phyloP scores from a whole-genome alignment of 1,140 invertebrate genomes.

The Euwallacea similis region DNA sequence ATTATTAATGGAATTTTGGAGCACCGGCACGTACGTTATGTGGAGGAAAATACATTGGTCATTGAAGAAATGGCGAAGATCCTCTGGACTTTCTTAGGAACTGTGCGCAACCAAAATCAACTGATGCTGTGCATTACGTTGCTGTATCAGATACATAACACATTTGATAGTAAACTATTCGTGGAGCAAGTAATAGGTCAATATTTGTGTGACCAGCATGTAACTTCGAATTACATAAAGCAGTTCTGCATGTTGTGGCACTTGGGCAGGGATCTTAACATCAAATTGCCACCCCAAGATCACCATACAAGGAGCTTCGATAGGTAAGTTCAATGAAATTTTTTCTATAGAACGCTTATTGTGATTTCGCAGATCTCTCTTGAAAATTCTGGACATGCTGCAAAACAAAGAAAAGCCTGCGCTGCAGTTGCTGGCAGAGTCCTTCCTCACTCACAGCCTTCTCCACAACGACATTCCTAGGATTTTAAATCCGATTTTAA shows the following conservation, averaged over 20 bases:
- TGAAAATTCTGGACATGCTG: constrained; percentile 79
- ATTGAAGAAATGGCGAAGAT: constrained; percentile 62
- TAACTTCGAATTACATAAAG: constrained; percentile 67
- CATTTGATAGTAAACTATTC: constrained; percentile 62
- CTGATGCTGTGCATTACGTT: constrained; percentile 67
- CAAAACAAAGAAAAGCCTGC: constrained; percentile 67
- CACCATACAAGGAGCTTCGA: constrained; percentile 59
- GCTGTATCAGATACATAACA: constrained; percentile 70
- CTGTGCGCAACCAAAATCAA: constrained; percentile 62
- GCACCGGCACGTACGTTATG: constrained; percentile 46
- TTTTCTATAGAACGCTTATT: background rate
- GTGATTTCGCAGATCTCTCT: constrained; percentile 62
- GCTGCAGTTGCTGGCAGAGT: constrained; percentile 70
- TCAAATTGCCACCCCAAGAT: constrained; percentile 51
- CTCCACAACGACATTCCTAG: constrained; percentile 76
- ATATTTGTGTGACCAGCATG: constrained; percentile 56
- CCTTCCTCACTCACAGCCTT: constrained; percentile 73
- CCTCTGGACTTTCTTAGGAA: constrained; percentile 69
- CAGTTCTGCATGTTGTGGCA: constrained; percentile 81
- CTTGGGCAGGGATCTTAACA: constrained; percentile 69
- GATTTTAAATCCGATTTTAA: constrained; percentile 77
- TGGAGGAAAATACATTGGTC: constrained; percentile 50
- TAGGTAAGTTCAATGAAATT: constrained; percentile 49
- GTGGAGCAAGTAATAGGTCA: constrained; percentile 72
- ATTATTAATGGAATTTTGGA: constrained; percentile 60